Evolutionary conservation across 2,888 invertebrate genomes (phyloP).

Genomic region (Troides helena): DNA sequence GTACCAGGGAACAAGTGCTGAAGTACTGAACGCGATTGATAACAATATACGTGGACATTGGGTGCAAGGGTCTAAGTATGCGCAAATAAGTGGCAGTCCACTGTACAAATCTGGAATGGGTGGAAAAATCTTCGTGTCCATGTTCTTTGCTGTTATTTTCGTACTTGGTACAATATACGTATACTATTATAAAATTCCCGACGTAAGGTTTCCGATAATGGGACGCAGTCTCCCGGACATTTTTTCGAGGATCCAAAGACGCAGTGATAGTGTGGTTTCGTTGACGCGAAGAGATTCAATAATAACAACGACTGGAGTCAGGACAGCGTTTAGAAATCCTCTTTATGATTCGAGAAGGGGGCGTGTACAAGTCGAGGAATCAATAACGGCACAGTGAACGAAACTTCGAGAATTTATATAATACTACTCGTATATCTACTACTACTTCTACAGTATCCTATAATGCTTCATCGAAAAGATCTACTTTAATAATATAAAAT

Average conservation of each 20-base stretch:
- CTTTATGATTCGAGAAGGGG: constrained; percentile 67
- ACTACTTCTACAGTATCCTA: too few relatives aligned
- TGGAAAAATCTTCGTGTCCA: constrained; percentile 57
- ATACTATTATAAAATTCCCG: constrained; percentile 57
- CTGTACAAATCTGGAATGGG: constrained; percentile 52
- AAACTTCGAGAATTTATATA: too few relatives aligned
- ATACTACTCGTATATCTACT: too few relatives aligned
- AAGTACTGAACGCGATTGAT: constrained; percentile 52
- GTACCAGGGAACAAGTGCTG: constrained; percentile 58
- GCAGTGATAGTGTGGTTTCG: constrained; percentile 68
- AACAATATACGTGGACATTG: constrained; percentile 48
- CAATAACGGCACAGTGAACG: constrained; percentile 33
- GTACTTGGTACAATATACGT: constrained; percentile 54
- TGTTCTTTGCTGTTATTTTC: constrained; percentile 58
- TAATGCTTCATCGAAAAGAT: too few relatives aligned
- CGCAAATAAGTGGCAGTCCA: constrained; percentile 58
- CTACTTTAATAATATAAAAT: too few relatives aligned
- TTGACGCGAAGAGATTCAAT: constrained; percentile 63
- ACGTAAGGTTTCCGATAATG: constrained; percentile 43
- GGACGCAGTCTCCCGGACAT: constrained; percentile 41
- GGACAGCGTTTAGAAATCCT: constrained; percentile 67
- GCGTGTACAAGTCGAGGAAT: constrained; percentile 54
- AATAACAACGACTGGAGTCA: constrained; percentile 40
- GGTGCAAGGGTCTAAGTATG: constrained; percentile 46
- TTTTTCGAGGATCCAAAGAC: constrained; percentile 56